phyloP scores from a whole-genome alignment of 2,113 vertebrate genomes.

The Pygoscelis antarcticus region DNA sequence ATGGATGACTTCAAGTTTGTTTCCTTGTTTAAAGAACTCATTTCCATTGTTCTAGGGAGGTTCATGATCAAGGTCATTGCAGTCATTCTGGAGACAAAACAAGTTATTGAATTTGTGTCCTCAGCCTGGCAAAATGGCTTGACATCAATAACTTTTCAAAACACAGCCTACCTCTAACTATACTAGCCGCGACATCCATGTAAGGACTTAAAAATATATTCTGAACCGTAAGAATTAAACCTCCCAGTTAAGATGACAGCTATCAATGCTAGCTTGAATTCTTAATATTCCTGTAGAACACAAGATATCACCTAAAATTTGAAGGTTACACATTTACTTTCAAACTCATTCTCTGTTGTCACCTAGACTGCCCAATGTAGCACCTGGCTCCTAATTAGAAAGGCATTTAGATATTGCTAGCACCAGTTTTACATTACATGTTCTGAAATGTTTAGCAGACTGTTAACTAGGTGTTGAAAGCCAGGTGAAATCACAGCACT shows the following conservation, averaged over 20 bases:
- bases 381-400: slow-evolving; percentile 13
- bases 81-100: not conserved
- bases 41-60: not conserved
- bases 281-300: not conserved
- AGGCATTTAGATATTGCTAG: not conserved
- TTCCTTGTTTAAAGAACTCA: not conserved
- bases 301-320: not conserved
- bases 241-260: not conserved
- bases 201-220: not conserved
- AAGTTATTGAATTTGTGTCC: not conserved
- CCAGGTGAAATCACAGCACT: slow-evolving; percentile 13
- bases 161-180: not conserved
- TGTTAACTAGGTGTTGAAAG: slow-evolving; percentile 23
- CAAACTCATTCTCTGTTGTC: not conserved
- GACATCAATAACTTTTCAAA: not conserved
- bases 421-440: not conserved
- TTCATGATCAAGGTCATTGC: not conserved
- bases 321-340: not conserved
- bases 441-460: not conserved
- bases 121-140: not conserved
- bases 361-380: not conserved
- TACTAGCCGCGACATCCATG: not conserved
- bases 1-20: not conserved
- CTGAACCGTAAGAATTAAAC: not conserved
- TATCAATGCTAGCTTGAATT: not conserved